Conservation (phyloP, 1,140 invertebrate genomes). For the Luehdorfia chinensis region DNA sequence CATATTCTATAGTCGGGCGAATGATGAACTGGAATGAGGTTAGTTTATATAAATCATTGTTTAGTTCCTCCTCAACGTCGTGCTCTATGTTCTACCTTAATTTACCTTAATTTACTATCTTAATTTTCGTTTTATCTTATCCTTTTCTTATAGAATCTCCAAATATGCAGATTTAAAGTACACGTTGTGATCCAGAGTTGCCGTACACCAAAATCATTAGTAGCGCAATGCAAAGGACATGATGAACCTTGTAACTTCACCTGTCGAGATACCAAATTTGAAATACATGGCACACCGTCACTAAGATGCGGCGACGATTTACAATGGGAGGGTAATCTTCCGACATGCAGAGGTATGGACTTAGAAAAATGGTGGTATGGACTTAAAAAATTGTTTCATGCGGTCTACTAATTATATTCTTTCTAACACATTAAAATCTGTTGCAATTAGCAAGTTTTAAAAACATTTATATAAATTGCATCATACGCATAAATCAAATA, state of each 20-base stretch:
- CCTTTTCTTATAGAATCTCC: constrained; percentile 34
- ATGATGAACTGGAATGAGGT: constrained; percentile 46
- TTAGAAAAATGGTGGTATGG: no score
- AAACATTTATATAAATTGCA: no score
- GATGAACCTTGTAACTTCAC: constrained; percentile 44
- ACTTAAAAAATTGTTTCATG: no score
- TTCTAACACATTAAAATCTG: no score
- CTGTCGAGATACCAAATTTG: constrained; percentile 37
- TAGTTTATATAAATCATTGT: no score
- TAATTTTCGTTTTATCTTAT: no score
- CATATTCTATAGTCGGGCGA: constrained; percentile 41
- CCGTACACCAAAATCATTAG: constrained; percentile 41
- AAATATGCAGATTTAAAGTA: constrained; percentile 49
- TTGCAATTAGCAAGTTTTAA: no score
- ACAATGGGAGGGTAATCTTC: constrained; percentile 48
- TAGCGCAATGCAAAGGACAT: constrained; percentile 34
- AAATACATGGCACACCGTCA: constrained; percentile 31
- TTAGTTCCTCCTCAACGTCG: no score
- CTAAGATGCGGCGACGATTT: constrained; percentile 40
- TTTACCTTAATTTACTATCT: no score
- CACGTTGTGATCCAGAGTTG: constrained; percentile 51
- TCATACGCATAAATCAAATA: no score
- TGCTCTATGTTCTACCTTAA: no score
- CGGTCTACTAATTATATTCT: no score
- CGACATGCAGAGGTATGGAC: constrained; percentile 51